These are phyloP conservation scores for Sebastes miniatus DNA, from an alignment of 2,797 vertebrate species.

Conservation along the genomic window DNA sequence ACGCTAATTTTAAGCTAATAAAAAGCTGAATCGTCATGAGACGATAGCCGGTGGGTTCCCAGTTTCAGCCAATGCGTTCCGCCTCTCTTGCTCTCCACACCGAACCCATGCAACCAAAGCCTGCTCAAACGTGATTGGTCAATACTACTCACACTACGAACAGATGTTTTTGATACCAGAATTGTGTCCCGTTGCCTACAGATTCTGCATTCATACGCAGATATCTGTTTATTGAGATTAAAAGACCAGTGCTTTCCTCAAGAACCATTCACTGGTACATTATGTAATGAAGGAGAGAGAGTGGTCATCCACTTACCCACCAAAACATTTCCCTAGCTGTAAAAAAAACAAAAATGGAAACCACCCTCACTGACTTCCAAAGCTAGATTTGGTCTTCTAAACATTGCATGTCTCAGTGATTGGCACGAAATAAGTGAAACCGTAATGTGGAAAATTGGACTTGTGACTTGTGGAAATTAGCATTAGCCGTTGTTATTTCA, in stretches of 20 bases:
- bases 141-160: not conserved
- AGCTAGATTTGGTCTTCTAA: not conserved
- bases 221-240: not conserved
- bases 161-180: not conserved
- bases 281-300: not conserved
- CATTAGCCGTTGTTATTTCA: constrained; percentile 49
- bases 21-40: not conserved
- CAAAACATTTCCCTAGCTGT: not conserved
- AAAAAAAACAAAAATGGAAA: not conserved
- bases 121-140: too few relatives aligned
- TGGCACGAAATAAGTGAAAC: not conserved
- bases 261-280: not conserved
- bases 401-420: constrained; percentile 8
- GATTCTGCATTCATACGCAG: not conserved
- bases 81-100: not conserved
- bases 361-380: not conserved
- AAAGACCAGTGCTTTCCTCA: not conserved
- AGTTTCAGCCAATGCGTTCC: not conserved
- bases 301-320: not conserved
- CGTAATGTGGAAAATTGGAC: constrained; percentile 50
- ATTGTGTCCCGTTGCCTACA: not conserved
- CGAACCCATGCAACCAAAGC: not conserved
- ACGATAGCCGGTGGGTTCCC: not conserved
- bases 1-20: not conserved
- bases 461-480: constrained; percentile 46